Percentiles rank a stretch among this genome's conserved stretches.
Conservation (phyloP, 2,797 vertebrate species). For the Ibycter americanus region DNA sequence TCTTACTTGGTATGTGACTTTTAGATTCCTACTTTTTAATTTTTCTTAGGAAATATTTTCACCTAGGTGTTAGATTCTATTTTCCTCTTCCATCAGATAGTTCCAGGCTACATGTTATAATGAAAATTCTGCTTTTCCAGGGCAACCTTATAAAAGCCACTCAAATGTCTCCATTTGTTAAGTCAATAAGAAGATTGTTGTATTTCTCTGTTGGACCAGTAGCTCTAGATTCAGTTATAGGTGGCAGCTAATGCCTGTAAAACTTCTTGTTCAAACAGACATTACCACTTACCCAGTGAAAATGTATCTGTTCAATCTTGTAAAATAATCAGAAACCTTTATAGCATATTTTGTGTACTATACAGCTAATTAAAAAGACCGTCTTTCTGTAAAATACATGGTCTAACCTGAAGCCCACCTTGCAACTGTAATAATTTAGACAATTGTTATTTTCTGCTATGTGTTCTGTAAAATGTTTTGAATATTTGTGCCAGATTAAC, state of each 20-base stretch:
- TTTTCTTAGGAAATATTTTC: not conserved
- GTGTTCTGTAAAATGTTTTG: not conserved
- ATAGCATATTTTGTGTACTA: not conserved
- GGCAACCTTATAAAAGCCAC: not conserved
- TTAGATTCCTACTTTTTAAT: not conserved
- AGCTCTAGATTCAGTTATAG: not conserved
- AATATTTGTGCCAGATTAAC: conserved; percentile 45
- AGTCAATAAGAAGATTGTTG: not conserved
- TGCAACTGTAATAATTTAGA: not conserved
- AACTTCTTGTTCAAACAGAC: conserved; percentile 1
- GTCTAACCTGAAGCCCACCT: not conserved
- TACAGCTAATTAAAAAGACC: not conserved
- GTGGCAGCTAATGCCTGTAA: not conserved
- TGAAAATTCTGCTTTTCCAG: not conserved
- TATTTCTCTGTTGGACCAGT: not conserved
- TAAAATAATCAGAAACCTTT: not conserved
- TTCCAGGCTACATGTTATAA: not conserved
- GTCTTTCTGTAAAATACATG: not conserved
- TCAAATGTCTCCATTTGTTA: not conserved
- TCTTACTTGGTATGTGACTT: not conserved
- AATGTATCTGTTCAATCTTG: not conserved
- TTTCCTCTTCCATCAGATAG: not conserved
- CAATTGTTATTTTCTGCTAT: conserved; percentile 11
- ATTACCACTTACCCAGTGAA: not conserved
- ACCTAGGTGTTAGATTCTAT: not conserved